These are phyloP conservation scores for Synergus gifuensis DNA, from an alignment of 2,888 invertebrate genomes.

Conservation along the genomic window DNA sequence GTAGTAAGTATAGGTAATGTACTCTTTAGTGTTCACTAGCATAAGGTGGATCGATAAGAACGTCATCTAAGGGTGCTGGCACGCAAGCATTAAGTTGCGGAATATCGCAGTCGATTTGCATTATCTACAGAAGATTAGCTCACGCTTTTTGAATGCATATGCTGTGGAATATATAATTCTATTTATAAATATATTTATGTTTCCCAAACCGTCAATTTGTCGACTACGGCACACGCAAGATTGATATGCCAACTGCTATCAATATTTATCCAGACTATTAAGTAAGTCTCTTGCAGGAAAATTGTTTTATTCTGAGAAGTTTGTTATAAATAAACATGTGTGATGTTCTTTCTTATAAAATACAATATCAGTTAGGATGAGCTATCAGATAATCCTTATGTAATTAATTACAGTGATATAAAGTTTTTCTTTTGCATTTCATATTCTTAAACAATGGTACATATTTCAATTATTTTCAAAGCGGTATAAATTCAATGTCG, in stretches of 20 bases:
- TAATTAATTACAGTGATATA: neutral
- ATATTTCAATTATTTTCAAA: conserved; percentile 20
- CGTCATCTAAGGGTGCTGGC: conserved; percentile 26
- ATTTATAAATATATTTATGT: neutral
- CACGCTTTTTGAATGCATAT: neutral
- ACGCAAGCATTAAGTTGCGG: conserved; percentile 27
- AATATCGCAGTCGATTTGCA: conserved; percentile 27
- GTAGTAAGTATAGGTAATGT: conserved; percentile 17
- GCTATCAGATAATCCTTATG: too few species aligned
- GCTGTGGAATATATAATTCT: neutral
- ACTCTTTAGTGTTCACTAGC: conserved; percentile 20
- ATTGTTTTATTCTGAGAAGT: neutral
- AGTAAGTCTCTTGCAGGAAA: neutral
- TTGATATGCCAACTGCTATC: neutral
- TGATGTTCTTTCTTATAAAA: too few species aligned
- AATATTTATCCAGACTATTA: neutral
- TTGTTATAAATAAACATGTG: too few species aligned
- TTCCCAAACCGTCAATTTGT: neutral
- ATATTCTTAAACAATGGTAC: neutral
- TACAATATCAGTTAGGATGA: too few species aligned
- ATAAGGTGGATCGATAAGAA: conserved; percentile 32
- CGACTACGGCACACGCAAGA: neutral
- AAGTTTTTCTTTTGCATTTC: neutral
- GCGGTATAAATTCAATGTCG: conserved; percentile 24
- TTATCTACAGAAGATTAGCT: conserved; percentile 36